Conservation (phyloP, 2,888 invertebrate species). For the Cantharis flavilabris region DNA sequence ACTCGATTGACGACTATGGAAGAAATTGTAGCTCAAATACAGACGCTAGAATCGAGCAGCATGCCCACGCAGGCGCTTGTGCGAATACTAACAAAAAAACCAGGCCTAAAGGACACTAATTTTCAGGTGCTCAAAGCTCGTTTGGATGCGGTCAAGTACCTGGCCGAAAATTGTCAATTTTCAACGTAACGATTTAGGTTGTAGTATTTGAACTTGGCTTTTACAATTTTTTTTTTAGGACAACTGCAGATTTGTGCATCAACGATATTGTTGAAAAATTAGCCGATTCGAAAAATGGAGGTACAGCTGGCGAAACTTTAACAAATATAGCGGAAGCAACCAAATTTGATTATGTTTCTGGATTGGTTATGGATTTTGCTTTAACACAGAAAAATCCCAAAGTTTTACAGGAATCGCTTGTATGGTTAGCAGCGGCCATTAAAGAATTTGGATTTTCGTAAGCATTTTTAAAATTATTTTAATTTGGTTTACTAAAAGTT, state of each 20-base stretch:
- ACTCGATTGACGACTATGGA: constrained; percentile 76
- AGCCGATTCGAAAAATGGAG: constrained; percentile 80
- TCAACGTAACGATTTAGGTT: constrained; percentile 61
- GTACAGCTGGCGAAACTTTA: constrained; percentile 71
- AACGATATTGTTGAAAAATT: constrained; percentile 84
- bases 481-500: neutral
- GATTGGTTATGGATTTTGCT: constrained; percentile 73
- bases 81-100: constrained; percentile 76
- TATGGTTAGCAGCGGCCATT: constrained; percentile 78
- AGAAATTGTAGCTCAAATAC: constrained; percentile 66
- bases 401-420: constrained; percentile 82
- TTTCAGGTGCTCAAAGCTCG: constrained; percentile 87
- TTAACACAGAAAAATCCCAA: constrained; percentile 90
- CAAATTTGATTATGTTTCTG: constrained; percentile 74
- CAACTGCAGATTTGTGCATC: constrained; percentile 74
- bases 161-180: constrained; percentile 77
- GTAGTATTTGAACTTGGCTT: neutral
- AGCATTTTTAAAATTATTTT: constrained; percentile 52
- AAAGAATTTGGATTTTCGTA: constrained; percentile 86
- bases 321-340: constrained; percentile 78
- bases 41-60: constrained; percentile 65
- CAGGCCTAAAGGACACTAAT: constrained; percentile 88
- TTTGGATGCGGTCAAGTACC: constrained; percentile 76
- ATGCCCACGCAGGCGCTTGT: constrained; percentile 77
- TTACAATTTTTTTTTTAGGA: constrained; percentile 54